A percentile compares a stretch with the other conserved stretches of the same genome.
phyloP scores from a whole-genome alignment of 2,888 invertebrate species.

The Drosophila melanosoma region DNA sequence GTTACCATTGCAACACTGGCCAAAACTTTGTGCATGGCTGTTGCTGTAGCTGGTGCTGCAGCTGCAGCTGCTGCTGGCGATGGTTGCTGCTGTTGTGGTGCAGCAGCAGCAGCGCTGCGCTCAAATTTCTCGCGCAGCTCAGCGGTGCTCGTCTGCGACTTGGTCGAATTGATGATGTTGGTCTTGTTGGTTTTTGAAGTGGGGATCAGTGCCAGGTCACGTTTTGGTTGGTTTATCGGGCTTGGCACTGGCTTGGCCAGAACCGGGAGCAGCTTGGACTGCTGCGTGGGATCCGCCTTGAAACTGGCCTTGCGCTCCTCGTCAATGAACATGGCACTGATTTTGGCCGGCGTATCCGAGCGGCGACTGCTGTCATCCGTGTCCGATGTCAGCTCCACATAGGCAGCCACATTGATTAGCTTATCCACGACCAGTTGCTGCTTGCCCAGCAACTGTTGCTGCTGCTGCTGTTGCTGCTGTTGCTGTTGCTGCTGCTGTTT shows the following conservation, averaged over 20 bases:
- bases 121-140: conserved; percentile 85
- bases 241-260: conserved; percentile 35
- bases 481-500: conserved; percentile 57
- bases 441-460: conserved; percentile 56
- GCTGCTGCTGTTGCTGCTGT: conserved; percentile 30
- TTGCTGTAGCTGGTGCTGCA: conserved; percentile 28
- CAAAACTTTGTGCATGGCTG: conserved; percentile 47
- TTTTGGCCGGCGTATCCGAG: conserved; percentile 84
- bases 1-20: conserved; percentile 41
- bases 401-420: conserved; percentile 85
- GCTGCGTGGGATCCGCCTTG: conserved; percentile 83
- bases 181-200: conserved; percentile 32
- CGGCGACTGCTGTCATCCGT: conserved; percentile 85
- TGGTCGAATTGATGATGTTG: conserved; percentile 26
- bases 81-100: conserved; percentile 37
- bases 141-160: conserved; percentile 76
- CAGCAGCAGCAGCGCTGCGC: conserved; percentile 65
- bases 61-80: conserved; percentile 49
- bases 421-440: conserved; percentile 84
- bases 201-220: conserved; percentile 17
- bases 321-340: conserved; percentile 85
- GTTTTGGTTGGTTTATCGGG: conserved; percentile 49
- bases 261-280: conserved; percentile 58
- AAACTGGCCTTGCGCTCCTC: conserved; percentile 85
- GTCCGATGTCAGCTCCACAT: conserved; percentile 84